These are phyloP conservation scores for Tetragnatha montana DNA, from an alignment of 2,888 invertebrate genomes.

Conservation along the genomic window DNA sequence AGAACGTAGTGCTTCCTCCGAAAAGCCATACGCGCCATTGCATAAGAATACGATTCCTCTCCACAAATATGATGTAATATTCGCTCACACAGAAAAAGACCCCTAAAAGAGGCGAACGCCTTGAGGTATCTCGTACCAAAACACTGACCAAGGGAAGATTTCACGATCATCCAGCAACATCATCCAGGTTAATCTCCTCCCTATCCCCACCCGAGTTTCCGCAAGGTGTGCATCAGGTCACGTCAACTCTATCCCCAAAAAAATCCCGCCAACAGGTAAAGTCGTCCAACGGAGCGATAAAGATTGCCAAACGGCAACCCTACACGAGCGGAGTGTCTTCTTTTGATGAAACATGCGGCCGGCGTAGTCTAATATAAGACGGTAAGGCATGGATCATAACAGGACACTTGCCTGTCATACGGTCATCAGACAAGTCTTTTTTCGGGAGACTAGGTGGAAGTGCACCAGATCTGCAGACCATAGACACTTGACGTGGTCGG, in stretches of 20 bases:
- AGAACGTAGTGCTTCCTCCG: too few relatives aligned
- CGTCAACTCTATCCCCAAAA: slow-evolving; percentile 18
- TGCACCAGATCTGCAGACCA: neutral
- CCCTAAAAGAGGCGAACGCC: neutral
- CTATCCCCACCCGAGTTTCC: slow-evolving; percentile 32
- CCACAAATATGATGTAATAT: too few relatives aligned
- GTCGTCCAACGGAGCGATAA: slow-evolving; percentile 39
- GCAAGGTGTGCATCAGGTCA: slow-evolving; percentile 37
- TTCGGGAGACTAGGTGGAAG: slow-evolving; percentile 16
- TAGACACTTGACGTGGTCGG: neutral
- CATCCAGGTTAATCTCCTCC: slow-evolving; percentile 38
- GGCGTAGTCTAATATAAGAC: slow-evolving; percentile 62
- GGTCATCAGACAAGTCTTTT: slow-evolving; percentile 57
- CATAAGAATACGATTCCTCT: too few relatives aligned
- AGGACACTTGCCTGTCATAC: slow-evolving; percentile 63
- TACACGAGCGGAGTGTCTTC: slow-evolving; percentile 42
- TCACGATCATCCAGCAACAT: slow-evolving; percentile 25
- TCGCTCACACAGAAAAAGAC: neutral
- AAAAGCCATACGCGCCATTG: too few relatives aligned
- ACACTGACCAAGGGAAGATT: slow-evolving; percentile 8
- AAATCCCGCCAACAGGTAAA: neutral
- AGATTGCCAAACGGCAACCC: neutral
- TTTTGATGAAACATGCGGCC: slow-evolving; percentile 61
- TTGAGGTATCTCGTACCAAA: neutral
- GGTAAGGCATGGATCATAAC: slow-evolving; percentile 57